A percentile compares a stretch with the other conserved stretches of the same genome.
Conservation (phyloP, 1,140 invertebrate species). For the Pseudoatta argentina region DNA sequence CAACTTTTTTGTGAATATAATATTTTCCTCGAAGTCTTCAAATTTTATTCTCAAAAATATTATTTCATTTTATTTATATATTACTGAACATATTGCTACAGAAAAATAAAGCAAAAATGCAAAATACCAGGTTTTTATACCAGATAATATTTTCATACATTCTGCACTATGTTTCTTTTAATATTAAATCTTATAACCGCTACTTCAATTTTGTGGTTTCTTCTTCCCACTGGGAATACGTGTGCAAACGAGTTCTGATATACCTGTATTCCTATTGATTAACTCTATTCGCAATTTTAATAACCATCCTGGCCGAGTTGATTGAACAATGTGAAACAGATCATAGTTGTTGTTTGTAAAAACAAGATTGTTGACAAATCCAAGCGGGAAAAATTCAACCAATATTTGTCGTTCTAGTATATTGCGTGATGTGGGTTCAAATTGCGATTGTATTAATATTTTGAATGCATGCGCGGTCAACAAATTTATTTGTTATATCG, state of each 20-base stretch:
- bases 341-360: constrained; percentile 29
- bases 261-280: constrained; percentile 31
- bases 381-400: constrained; percentile 10
- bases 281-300: constrained; percentile 46
- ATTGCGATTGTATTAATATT: constrained; percentile 23
- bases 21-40: neutral
- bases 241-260: neutral
- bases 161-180: neutral
- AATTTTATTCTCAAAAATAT: neutral
- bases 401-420: constrained; percentile 30
- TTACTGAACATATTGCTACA: neutral
- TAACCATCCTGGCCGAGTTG: constrained; percentile 11
- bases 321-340: constrained; percentile 24
- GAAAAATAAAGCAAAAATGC: neutral
- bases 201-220: neutral
- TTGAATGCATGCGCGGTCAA: neutral
- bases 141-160: neutral
- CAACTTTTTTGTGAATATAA: constrained; percentile 11
- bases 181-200: neutral
- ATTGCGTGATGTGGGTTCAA: neutral
- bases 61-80: neutral
- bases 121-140: neutral
- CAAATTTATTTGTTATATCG: constrained; percentile 38
- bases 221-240: neutral
- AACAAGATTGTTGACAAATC: constrained; percentile 39